Evolutionary conservation across 2,113 vertebrate genomes (phyloP), one percentile per base, ranked within the genome.

Genomic region (Boulengeromyrus knoepffleri): DNA sequence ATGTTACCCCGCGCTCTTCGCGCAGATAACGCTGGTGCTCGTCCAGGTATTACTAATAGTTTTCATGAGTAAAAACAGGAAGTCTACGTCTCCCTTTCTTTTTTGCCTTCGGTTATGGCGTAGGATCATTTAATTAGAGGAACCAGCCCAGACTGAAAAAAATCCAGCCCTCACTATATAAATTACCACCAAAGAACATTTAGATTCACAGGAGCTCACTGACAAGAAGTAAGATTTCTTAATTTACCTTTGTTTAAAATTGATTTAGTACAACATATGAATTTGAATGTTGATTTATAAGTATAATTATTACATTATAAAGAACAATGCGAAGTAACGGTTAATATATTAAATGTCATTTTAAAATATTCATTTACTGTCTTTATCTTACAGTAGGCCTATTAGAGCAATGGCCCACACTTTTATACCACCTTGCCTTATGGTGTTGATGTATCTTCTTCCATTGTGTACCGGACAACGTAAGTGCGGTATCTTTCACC

Each of bases 381-480:
- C 58, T 42, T 53, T 21, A 15, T 53, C 36, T 27, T 70, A n/a
- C 47, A 13, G 10, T 19, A 24, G 77, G 5, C 19, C 42, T 24
- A 83, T 46, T 39, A 4, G 56, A 12, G 58, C 84, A 47, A 93
- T 92, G 92, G 52, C 50, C 5, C 80, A 49, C 50, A 86, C 56
- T n/a, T 17, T 62, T 27, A 17, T 46, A 47, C 50, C 62, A 58
- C 85, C 42, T 42, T 53, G 90, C 24, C 62, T 92, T 74, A 85
- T 93, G 89, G 80, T 91, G 31, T 89, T 92, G 19, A 87, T 27
- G 1, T 92, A 45, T 62, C 24, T 90, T 27, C 49, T 90, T 50
- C 74, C 91, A 10, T 85, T 88, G 36, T 91, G 42, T 74, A 89
- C 89, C 36, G 47, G 90, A 87, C 90, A 92, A 84, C 83, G 93